Evolutionary conservation across 2,888 invertebrate species (phyloP).

Genomic region (Itoplectis maculator): DNA sequence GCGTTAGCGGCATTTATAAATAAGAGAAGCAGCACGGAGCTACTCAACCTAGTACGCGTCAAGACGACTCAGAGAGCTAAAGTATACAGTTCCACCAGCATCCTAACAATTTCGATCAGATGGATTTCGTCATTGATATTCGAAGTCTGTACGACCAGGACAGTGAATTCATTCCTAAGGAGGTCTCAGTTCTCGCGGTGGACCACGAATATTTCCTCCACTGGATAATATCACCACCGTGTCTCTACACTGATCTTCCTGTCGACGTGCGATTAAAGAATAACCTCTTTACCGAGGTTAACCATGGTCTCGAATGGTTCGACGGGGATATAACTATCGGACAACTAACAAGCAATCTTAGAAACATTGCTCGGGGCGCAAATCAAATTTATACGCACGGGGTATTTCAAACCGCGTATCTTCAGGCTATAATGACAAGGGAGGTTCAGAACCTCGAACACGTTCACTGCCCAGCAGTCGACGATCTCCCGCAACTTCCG

Average conservation of each 20-base stretch:
- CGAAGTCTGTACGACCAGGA: neutral
- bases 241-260: constrained; percentile 5
- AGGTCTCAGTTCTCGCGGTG: neutral
- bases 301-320: constrained; percentile 8
- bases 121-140: neutral
- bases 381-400: neutral
- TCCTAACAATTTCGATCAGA: too few species aligned
- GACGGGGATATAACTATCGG: neutral
- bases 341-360: neutral
- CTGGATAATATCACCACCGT: neutral
- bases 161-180: neutral
- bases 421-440: neutral
- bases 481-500: neutral
- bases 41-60: too few species aligned
- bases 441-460: neutral
- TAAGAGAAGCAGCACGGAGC: too few species aligned
- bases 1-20: too few species aligned
- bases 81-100: too few species aligned
- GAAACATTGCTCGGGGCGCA: neutral
- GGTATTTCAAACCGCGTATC: neutral
- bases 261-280: neutral
- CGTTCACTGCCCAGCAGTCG: neutral
- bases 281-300: neutral
- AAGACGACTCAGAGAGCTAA: too few species aligned
- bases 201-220: neutral